phyloP scores from a whole-genome alignment of 92 coral and sea anemone genomes.

The Porites cylindrica region DNA sequence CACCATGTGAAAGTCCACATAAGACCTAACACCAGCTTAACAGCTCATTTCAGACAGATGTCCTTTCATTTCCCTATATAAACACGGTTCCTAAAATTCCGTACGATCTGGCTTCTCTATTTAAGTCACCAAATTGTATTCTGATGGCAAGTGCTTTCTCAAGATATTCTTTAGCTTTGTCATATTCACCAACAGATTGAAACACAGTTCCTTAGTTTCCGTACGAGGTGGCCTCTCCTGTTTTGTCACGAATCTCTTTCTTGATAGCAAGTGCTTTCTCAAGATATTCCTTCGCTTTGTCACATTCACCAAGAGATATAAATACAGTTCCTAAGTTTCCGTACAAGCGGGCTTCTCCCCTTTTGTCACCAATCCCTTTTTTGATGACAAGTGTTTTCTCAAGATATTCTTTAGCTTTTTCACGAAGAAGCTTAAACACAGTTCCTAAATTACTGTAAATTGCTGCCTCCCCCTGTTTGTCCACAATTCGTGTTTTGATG shows the following conservation, averaged over 20 bases:
- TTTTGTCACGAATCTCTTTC: neutral
- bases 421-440: conserved; percentile 19
- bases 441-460: conserved; percentile 17
- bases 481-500: conserved; percentile 21
- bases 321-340: conserved; percentile 4
- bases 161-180: too few relatives aligned
- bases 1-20: conserved; percentile 5
- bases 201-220: conserved; percentile 1
- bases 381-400: too few relatives aligned
- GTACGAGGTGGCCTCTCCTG: conserved; percentile 18
- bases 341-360: conserved; percentile 8
- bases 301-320: too few relatives aligned
- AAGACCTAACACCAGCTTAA: conserved; percentile 5
- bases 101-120: conserved; percentile 18
- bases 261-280: too few relatives aligned
- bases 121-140: conserved; percentile 9
- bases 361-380: neutral
- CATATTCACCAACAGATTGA: too few relatives aligned
- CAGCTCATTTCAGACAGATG: conserved; percentile 13
- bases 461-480: conserved; percentile 21
- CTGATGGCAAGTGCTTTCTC: conserved; percentile 12
- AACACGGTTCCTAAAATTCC: conserved; percentile 13
- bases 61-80: conserved; percentile 15
- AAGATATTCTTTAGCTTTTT: neutral
- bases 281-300: too few relatives aligned